A percentile compares a stretch with the other conserved stretches of the same genome.
These are phyloP conservation scores for Cephus pygmeus DNA, from an alignment of 2,888 invertebrate genomes.

Conservation along the genomic window DNA sequence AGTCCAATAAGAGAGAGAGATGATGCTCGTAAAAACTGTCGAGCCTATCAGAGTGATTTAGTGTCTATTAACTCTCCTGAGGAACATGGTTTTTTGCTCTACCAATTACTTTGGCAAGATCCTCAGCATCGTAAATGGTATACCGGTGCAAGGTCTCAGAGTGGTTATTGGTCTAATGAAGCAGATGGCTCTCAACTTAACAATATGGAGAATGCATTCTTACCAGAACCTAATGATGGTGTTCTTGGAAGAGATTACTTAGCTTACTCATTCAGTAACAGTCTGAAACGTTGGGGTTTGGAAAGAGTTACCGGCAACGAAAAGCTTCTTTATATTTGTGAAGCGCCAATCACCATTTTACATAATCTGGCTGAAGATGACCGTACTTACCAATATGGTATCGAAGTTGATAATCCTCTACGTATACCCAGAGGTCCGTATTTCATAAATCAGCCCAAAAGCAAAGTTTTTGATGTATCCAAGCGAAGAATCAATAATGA, in stretches of 20 bases:
- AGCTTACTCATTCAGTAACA: conserved; percentile 74
- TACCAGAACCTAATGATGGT: conserved; percentile 72
- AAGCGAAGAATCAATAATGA: conserved; percentile 77
- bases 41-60: conserved; percentile 83
- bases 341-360: conserved; percentile 81
- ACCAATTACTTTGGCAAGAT: conserved; percentile 84
- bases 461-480: conserved; percentile 85
- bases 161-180: conserved; percentile 85
- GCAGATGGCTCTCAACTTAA: conserved; percentile 82
- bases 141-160: conserved; percentile 81
- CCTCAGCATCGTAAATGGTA: conserved; percentile 90
- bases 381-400: conserved; percentile 86
- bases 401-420: conserved; percentile 82
- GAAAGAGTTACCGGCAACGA: conserved; percentile 83
- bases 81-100: conserved; percentile 88
- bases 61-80: conserved; percentile 83
- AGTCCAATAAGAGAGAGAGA: conserved; percentile 84
- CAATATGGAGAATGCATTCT: conserved; percentile 85
- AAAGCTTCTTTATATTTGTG: conserved; percentile 85
- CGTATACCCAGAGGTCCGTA: conserved; percentile 89
- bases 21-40: conserved; percentile 86
- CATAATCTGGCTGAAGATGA: conserved; percentile 79
- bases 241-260: conserved; percentile 75
- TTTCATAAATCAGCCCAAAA: conserved; percentile 86
- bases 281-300: conserved; percentile 85